Base-by-base conservation (phyloP, 2,888 invertebrate species). In the Pterostichus madidus region DNA sequence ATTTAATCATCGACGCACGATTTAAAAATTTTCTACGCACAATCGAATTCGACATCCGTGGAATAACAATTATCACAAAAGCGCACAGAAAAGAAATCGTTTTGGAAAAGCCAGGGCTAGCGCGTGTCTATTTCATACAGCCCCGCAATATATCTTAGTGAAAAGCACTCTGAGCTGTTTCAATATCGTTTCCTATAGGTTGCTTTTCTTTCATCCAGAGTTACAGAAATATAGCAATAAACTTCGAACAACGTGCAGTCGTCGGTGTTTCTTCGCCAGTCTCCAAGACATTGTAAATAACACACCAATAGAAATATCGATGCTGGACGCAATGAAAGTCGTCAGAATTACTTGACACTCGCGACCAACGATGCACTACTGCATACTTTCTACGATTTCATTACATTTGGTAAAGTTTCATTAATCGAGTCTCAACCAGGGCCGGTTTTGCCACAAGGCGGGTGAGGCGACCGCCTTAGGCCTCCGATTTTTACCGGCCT, bases 221-320 rank as follows among this genome's bases (percentile, higher is more conserved):
- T 75, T 52, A 75, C 75, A 75, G 31, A 75, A 75, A 75, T 75
- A 75, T 75, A 75, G 75, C 75, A 75, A 75, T 75, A 75, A 75
- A 64, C 59, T 24, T 59, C 59, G 7, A 59, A 71, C 71, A 49
- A 71, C 75, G 75, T 49, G 71, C 52, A 49, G n/a, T 46, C 75
- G 31, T 64, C 64, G 64, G 8, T 64, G 64, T 31, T 64, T 49
- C 71, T 39, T 24, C 24, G 5, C 17, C 13, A 15, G n/a, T 24
- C 64, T 24, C 11, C 24, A 71, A 46, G 31, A 49, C 32, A 24
- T 24, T 13, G 71, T 71, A 71, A 71, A 71, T 71, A 71, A 71
- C 44, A 39, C 44, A n/a, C 44, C 64, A 64, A 71, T 44, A 24
- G 71, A 71, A 39, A 71, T 13, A 39, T 71, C 35, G 39, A 64